These are phyloP conservation scores for Geococcyx californianus DNA, from an alignment of 2,113 vertebrate species.

Conservation along the genomic window DNA sequence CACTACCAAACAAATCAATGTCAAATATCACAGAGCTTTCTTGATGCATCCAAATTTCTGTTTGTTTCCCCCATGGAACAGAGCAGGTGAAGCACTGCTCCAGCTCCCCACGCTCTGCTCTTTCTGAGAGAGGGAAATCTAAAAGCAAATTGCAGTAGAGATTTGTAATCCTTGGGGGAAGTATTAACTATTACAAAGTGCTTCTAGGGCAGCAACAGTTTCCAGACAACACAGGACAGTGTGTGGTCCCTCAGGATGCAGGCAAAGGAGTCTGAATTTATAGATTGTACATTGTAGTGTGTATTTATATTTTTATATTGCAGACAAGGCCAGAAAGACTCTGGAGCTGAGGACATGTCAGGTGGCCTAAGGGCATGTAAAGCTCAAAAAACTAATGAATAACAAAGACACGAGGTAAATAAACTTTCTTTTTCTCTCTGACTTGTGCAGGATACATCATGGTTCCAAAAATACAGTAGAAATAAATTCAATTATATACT, in stretches of 20 bases:
- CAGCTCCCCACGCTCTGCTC: neutral
- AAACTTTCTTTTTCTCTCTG: neutral
- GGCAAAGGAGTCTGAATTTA: neutral
- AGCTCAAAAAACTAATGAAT: neutral
- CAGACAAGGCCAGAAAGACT: neutral
- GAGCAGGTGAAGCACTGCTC: neutral
- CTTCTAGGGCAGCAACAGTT: neutral
- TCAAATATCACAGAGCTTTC: neutral
- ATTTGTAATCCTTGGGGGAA: neutral
- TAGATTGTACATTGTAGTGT: rapidly evolving
- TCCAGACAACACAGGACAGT: neutral
- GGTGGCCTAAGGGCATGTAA: neutral
- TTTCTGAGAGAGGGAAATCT: neutral
- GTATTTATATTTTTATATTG: rapidly evolving
- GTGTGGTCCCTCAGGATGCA: neutral
- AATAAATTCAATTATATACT: neutral
- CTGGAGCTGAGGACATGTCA: neutral
- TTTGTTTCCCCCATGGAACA: neutral
- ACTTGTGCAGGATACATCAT: neutral
- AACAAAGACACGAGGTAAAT: neutral
- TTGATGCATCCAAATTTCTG: rapidly evolving
- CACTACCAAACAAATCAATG: neutral
- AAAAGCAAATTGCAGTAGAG: neutral
- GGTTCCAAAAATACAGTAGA: neutral
- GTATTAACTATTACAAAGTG: neutral